These are phyloP conservation scores for Bostrychus sinensis DNA, from an alignment of 2,113 vertebrate species.

Conservation along the genomic window DNA sequence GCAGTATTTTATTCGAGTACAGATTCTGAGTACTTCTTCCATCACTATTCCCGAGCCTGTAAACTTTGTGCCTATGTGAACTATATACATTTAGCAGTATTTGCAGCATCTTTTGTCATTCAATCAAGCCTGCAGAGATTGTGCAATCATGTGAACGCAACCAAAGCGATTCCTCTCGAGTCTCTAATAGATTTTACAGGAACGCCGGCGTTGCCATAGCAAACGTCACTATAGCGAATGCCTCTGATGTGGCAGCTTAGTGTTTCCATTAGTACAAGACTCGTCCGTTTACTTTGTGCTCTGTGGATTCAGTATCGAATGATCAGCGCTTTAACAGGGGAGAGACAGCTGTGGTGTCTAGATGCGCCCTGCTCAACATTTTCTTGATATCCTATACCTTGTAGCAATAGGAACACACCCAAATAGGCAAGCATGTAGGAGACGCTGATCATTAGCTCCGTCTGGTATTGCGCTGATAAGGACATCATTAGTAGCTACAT, in stretches of 20 bases:
- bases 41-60: background rate
- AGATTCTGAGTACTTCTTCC: conserved; percentile 12
- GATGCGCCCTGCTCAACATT: conserved; percentile 15
- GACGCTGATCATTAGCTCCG: conserved; percentile 51
- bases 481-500: conserved; percentile 52
- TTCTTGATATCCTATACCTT: conserved; percentile 9
- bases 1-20: too few relatives aligned
- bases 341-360: background rate
- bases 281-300: conserved; percentile 6
- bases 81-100: conserved; percentile 14
- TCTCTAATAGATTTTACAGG: conserved; percentile 47
- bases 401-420: conserved; percentile 21
- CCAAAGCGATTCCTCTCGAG: conserved; percentile 44
- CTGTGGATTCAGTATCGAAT: conserved; percentile 1
- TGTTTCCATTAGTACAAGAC: conserved; percentile 3
- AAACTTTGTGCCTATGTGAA: conserved; percentile 2
- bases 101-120: conserved; percentile 43
- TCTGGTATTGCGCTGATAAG: conserved; percentile 32
- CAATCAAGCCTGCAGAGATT: conserved; percentile 53
- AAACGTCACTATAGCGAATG: conserved; percentile 26
- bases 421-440: conserved; percentile 31
- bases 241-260: conserved; percentile 21
- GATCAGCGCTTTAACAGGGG: conserved; percentile 1
- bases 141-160: conserved; percentile 45
- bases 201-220: conserved; percentile 49